Evolutionary conservation across 2,888 invertebrate genomes (phyloP).

Genomic region (Sepiola atlantica): DNA sequence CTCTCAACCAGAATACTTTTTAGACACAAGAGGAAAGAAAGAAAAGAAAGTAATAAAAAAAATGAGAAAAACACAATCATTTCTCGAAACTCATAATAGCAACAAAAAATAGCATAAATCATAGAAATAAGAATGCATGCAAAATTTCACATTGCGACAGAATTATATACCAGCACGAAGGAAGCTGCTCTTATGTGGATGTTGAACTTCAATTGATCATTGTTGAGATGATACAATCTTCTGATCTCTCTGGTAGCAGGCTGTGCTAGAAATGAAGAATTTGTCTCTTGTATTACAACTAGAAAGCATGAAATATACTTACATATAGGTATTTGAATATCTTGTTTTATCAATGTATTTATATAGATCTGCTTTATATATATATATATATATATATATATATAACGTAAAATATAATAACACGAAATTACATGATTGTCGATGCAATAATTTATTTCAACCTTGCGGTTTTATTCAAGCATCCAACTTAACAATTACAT

Average conservation of each 20-base stretch:
- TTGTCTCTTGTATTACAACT: too few species aligned
- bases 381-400: not conserved
- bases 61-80: not conserved
- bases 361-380: not conserved
- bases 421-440: too few species aligned
- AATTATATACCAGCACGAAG: not conserved
- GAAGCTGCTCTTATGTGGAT: not conserved
- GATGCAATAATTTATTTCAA: too few species aligned
- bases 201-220: not conserved
- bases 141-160: not conserved
- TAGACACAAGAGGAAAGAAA: not conserved
- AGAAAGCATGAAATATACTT: not conserved
- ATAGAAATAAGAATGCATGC: not conserved
- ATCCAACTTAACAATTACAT: too few species aligned
- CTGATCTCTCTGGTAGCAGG: not conserved
- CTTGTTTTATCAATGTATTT: not conserved
- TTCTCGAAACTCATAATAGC: not conserved
- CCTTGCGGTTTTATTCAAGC: too few species aligned
- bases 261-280: too few species aligned
- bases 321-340: not conserved
- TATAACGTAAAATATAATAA: too few species aligned
- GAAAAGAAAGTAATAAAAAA: too few species aligned
- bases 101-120: not conserved
- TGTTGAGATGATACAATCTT: not conserved
- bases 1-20: not conserved